phyloP scores from a whole-genome alignment of 2,797 vertebrate genomes.

The Argyrosomus regius region DNA sequence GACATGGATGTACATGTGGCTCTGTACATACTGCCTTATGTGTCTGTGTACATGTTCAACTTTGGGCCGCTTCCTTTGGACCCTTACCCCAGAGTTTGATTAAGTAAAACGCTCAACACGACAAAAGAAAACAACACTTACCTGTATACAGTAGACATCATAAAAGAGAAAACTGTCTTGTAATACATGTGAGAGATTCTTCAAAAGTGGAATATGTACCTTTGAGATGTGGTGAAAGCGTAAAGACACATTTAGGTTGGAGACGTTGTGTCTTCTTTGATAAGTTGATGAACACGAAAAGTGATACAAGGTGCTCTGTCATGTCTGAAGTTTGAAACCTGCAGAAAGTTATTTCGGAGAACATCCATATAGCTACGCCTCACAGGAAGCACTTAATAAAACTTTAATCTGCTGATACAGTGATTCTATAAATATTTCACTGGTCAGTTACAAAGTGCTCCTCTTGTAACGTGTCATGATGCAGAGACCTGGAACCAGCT shows the following conservation, averaged over 20 bases:
- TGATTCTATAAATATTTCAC: slow-evolving; percentile 40
- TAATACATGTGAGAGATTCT: not conserved
- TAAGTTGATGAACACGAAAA: not conserved
- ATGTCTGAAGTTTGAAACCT: slow-evolving; percentile 12
- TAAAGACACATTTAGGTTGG: not conserved
- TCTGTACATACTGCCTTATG: not conserved
- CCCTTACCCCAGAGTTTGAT: too few species aligned
- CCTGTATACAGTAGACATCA: not conserved
- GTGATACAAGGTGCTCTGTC: not conserved
- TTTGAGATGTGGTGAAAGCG: not conserved
- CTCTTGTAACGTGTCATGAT: slow-evolving; percentile 50
- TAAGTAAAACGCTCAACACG: too few species aligned
- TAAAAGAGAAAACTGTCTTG: too few species aligned
- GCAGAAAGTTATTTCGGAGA: slow-evolving; percentile 9
- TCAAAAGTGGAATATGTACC: not conserved
- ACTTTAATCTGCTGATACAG: slow-evolving; percentile 34
- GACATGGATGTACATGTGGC: not conserved
- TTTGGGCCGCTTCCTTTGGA: too few species aligned
- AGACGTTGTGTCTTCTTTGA: not conserved
- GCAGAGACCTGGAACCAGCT: slow-evolving; percentile 43
- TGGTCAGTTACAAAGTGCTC: slow-evolving; percentile 49
- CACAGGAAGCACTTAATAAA: not conserved
- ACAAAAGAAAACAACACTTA: too few species aligned
- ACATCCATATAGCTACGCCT: not conserved
- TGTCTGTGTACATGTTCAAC: too few species aligned